Evolutionary conservation across 2,113 vertebrate species (phyloP).

Genomic region (Mormyrus iriodes): DNA sequence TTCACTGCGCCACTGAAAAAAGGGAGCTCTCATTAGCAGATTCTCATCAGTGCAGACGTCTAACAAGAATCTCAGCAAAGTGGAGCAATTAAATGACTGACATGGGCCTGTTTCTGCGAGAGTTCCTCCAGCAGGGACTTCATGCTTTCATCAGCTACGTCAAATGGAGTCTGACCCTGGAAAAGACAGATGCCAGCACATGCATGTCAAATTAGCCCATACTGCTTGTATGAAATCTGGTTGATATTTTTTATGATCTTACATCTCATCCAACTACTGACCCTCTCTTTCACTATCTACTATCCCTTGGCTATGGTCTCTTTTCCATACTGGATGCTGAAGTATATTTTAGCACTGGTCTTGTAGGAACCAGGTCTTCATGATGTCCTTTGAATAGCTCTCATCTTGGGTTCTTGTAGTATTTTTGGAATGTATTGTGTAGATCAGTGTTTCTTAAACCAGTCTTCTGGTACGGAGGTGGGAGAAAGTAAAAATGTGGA

Average conservation of each 20-base stretch:
- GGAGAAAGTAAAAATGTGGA: not conserved
- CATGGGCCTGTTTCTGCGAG: conserved; percentile 71
- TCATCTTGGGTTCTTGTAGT: too few species aligned
- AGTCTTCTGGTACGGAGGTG: not conserved
- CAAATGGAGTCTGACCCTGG: conserved; percentile 82
- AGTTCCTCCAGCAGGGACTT: conserved; percentile 72
- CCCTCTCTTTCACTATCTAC: not conserved
- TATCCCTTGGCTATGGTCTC: not conserved
- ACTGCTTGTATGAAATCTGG: not conserved
- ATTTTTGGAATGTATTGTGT: too few species aligned
- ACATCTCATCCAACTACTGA: not conserved
- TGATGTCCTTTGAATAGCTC: too few species aligned
- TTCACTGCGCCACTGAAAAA: conserved; percentile 57
- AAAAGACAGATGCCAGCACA: not conserved
- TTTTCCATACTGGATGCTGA: not conserved
- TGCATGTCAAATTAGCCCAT: not conserved
- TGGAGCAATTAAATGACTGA: conserved; percentile 42
- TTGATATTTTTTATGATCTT: not conserved
- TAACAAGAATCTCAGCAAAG: not conserved
- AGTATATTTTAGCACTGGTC: not conserved
- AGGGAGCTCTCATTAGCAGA: not conserved
- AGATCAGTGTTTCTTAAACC: too few species aligned
- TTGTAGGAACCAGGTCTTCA: too few species aligned
- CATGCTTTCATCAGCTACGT: conserved; percentile 78
- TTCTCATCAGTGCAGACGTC: not conserved